These are phyloP conservation scores for Thereuonema tuberculata DNA, from an alignment of 1,140 invertebrate genomes.

Conservation along the genomic window DNA sequence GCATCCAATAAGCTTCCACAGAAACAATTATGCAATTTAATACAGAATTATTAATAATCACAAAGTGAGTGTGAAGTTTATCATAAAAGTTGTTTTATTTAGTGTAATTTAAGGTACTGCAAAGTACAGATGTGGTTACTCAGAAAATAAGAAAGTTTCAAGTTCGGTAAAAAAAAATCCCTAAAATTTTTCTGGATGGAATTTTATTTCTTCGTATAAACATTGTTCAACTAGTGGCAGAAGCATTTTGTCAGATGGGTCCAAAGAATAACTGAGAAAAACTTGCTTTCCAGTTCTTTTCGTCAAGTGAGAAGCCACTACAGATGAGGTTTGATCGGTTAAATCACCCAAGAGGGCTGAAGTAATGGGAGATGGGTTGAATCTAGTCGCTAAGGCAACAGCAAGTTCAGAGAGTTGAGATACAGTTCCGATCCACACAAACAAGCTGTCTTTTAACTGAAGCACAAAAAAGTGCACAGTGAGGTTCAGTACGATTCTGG, in stretches of 20 bases:
- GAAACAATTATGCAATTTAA: too few species aligned
- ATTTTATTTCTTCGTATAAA: slow-evolving; percentile 6
- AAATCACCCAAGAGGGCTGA: slow-evolving; percentile 4
- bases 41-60: too few species aligned
- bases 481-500: not conserved
- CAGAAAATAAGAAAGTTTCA: too few species aligned
- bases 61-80: too few species aligned
- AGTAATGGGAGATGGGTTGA: not conserved
- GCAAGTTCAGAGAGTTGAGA: slow-evolving; percentile 4
- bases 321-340: not conserved
- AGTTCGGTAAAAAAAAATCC: not conserved
- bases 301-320: slow-evolving; percentile 7
- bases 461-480: slow-evolving; percentile 8
- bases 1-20: too few species aligned
- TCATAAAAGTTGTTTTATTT: too few species aligned
- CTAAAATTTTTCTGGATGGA: slow-evolving; percentile 10
- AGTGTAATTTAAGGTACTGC: too few species aligned
- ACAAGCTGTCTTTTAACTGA: slow-evolving; percentile 12
- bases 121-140: too few species aligned
- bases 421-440: slow-evolving; percentile 13
- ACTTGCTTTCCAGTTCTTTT: slow-evolving; percentile 13
- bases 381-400: slow-evolving; percentile 6
- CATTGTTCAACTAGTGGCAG: not conserved
- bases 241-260: not conserved
- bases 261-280: slow-evolving; percentile 15